Evolutionary conservation across 1,140 invertebrate genomes (phyloP).

Genomic region (Drosophila ambigua): DNA sequence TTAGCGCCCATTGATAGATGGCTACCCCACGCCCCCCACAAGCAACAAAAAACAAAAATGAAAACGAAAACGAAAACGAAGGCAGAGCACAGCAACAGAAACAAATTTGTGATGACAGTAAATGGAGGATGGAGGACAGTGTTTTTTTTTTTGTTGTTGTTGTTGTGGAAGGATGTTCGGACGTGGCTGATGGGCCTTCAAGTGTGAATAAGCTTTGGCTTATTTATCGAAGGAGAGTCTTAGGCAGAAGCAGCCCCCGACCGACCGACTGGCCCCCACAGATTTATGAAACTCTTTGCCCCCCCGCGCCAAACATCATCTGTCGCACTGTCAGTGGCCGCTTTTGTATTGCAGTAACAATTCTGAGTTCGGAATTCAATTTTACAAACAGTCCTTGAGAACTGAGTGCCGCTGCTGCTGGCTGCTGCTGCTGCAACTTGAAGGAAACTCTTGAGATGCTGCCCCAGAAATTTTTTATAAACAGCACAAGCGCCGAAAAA

Average conservation of each 20-base stretch:
- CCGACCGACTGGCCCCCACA: slow-evolving; percentile 12
- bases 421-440: slow-evolving; percentile 18
- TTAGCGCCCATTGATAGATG: slow-evolving; percentile 47
- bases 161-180: no score
- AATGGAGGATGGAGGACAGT: slow-evolving; percentile 4
- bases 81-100: slow-evolving; percentile 4
- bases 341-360: no score
- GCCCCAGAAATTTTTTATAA: background rate
- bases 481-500: background rate
- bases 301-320: slow-evolving; percentile 1
- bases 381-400: slow-evolving; percentile 18
- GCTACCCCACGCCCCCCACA: background rate
- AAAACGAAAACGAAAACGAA: background rate
- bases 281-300: slow-evolving; percentile 30
- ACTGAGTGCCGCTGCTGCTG: slow-evolving; percentile 18
- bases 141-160: no score
- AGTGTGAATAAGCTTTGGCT: slow-evolving; percentile 48
- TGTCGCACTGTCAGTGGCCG: background rate
- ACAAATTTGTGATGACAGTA: slow-evolving; percentile 40
- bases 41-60: background rate
- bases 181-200: background rate
- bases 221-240: slow-evolving; percentile 26
- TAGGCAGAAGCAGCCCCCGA: no score
- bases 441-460: slow-evolving; percentile 13
- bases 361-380: background rate